Conservation (phyloP, 2,888 invertebrate genomes). For the Acanthoscelides obtectus region DNA sequence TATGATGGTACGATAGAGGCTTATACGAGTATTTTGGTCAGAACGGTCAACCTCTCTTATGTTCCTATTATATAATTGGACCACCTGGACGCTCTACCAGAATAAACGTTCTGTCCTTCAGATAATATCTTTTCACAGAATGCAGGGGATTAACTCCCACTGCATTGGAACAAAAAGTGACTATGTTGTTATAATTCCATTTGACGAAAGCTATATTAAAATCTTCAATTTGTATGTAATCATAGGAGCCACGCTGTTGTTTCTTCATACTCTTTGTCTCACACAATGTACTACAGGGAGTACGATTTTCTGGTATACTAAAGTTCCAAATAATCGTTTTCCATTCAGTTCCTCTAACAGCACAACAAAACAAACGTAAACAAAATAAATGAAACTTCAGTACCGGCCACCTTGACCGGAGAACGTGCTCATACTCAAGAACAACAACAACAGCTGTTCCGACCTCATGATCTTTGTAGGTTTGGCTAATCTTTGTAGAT, state of each 20-base stretch:
- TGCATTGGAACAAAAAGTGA: constrained; percentile 12
- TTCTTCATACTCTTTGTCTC: constrained; percentile 12
- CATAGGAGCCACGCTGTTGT: constrained; percentile 12
- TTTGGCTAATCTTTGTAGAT: constrained; percentile 8
- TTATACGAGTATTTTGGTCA: no score
- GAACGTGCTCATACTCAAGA: constrained; percentile 13
- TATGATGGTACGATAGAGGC: no score
- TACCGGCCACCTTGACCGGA: constrained; percentile 5
- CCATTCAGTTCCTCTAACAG: no score
- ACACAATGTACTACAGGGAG: background rate
- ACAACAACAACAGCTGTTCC: constrained; percentile 20
- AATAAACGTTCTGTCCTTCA: no score
- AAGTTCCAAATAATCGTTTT: background rate
- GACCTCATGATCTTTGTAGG: constrained; percentile 14
- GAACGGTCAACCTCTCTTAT: no score
- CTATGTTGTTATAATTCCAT: constrained; percentile 24
- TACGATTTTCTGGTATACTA: no score
- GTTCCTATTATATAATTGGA: no score
- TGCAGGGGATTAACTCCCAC: no score
- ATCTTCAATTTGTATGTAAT: constrained; percentile 7
- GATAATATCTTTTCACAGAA: constrained; percentile 3
- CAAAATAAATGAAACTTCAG: no score
- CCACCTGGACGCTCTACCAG: no score
- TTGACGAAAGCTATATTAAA: constrained; percentile 7
- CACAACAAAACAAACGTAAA: no score